These are phyloP conservation scores for Microhierax caerulescens DNA, from an alignment of 2,797 vertebrate species.

Conservation along the genomic window DNA sequence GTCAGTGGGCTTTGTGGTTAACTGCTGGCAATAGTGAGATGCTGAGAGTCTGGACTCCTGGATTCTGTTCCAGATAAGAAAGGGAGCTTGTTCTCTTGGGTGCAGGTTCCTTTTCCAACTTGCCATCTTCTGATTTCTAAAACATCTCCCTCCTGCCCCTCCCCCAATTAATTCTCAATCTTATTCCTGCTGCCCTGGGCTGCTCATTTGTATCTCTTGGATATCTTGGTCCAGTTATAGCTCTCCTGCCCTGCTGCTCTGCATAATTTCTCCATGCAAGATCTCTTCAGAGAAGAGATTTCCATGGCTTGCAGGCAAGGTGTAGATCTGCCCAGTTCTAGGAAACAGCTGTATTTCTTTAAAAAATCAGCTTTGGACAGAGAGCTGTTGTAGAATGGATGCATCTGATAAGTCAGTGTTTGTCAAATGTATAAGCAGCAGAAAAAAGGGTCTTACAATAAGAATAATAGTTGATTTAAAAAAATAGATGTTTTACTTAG, in stretches of 20 bases:
- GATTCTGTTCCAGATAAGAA: not conserved
- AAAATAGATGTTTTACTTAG: not conserved
- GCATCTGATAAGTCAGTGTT: not conserved
- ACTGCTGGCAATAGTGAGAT: not conserved
- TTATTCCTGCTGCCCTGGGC: not conserved
- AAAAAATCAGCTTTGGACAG: not conserved
- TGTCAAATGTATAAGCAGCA: not conserved
- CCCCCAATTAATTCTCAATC: not conserved
- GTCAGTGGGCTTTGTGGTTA: fast-evolving
- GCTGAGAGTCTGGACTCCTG: not conserved
- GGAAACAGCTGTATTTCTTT: not conserved
- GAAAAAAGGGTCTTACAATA: not conserved
- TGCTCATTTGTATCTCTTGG: not conserved
- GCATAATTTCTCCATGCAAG: not conserved
- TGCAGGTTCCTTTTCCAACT: not conserved
- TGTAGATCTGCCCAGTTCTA: not conserved
- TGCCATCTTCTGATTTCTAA: not conserved
- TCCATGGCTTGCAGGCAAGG: not conserved
- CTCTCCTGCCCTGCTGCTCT: not conserved
- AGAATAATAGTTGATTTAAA: not conserved
- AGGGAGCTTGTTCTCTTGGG: not conserved
- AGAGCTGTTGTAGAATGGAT: not conserved
- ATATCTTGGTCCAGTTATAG: not conserved
- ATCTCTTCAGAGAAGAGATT: not conserved
- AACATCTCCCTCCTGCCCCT: not conserved